Evolutionary conservation across 2,113 vertebrate genomes (phyloP), one percentile per base, ranked within the genome.

Genomic region (Hemicordylus capensis): DNA sequence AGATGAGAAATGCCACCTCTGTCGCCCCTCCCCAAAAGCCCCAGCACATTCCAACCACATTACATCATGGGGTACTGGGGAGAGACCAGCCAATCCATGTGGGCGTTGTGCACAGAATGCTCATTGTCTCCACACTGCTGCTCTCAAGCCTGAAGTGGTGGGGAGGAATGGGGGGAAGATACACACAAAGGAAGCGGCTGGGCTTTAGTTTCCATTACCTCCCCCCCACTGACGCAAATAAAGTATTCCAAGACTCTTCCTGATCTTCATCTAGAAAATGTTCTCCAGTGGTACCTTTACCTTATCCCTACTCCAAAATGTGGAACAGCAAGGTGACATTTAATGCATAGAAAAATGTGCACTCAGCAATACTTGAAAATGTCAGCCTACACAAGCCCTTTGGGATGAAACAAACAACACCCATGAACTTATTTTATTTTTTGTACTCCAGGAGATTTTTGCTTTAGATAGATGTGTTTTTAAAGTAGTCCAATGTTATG

Each of bases 51-150:
- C 96, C 96, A 91, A 78, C 84, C 84, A 89, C 92, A 85, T 96
- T 94, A 96, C 96, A 95, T 96, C 95, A 96, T 91, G 93, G 93
- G 93, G 91, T 96, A 95, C 91, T 92, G 88, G 87, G 83, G 84
- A 85, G 93, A 76, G 85, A 88, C 64, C 91, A 93, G 94, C 95
- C 96, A 96, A 95, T 95, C 88, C 83, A 92, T 92, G 92, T 66
- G 83, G 93, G 82, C 92, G 92, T 92, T 88, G 91, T 85, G 89
- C 93, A 95, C 95, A 96, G 93, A 92, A 88, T 91, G 85, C 93
- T 92, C 95, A 96, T 96, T 96, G 96, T 96, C 95, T 94, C 85
- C 88, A 82, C 83, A 85, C 83, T 88, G 94, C 93, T 76, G 93
- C 90, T 93, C 89, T 93, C 89, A 86, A 92, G 94, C 91, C 94